These are phyloP conservation scores for Poecilia velifera DNA, from an alignment of 2,797 vertebrate genomes.

Conservation along the genomic window DNA sequence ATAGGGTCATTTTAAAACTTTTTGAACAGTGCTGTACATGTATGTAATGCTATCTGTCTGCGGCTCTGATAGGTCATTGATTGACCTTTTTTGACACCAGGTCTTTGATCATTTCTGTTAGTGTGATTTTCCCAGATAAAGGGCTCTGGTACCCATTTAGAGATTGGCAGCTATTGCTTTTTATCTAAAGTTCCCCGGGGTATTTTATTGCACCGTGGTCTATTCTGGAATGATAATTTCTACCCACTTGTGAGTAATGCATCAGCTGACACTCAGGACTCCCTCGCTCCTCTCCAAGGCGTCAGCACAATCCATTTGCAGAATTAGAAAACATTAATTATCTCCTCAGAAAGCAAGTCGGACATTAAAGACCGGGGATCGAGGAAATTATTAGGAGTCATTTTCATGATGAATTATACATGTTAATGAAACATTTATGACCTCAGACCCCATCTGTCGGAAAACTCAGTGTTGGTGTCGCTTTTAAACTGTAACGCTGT, in stretches of 20 bases:
- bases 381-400: conserved; percentile 55
- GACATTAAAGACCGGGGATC: conserved; percentile 56
- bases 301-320: conserved; percentile 62
- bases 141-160: neutral
- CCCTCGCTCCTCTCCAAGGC: conserved; percentile 32
- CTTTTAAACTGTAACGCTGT: conserved; percentile 39
- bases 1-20: neutral
- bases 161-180: neutral
- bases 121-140: conserved; percentile 15
- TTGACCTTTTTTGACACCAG: conserved; percentile 1
- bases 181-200: conserved; percentile 13
- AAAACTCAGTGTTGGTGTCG: conserved; percentile 7
- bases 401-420: conserved; percentile 73
- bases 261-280: conserved; percentile 50
- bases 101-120: conserved; percentile 27
- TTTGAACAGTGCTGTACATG: neutral
- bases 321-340: conserved; percentile 76
- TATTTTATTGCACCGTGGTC: conserved; percentile 39
- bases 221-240: conserved; percentile 34
- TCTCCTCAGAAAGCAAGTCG: conserved; percentile 54
- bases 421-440: conserved; percentile 74
- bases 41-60: neutral
- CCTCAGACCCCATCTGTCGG: conserved; percentile 36
- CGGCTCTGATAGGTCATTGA: neutral
- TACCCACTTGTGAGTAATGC: conserved; percentile 41